Conservation (phyloP, 1,140 invertebrate genomes). For the Probaryconus sp. region DNA sequence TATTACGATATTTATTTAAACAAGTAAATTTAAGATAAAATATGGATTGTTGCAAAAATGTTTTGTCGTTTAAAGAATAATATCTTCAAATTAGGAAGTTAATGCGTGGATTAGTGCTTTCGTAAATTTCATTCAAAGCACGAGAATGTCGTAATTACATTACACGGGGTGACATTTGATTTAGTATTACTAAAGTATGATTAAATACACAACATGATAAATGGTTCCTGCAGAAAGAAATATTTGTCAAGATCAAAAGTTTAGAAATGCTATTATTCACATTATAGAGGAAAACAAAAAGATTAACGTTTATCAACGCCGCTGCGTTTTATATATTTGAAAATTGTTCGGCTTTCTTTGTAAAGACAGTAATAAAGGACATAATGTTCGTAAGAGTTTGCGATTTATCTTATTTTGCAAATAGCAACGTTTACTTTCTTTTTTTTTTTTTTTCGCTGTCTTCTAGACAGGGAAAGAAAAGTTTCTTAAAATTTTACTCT, state of each 20-base stretch:
- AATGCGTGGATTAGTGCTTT: slow-evolving; percentile 10
- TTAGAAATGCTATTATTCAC: slow-evolving; percentile 28
- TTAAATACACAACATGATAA: slow-evolving; percentile 20
- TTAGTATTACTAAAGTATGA: slow-evolving; percentile 31
- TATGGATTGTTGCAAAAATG: too few species aligned
- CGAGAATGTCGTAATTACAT: slow-evolving; percentile 37
- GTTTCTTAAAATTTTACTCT: slow-evolving; percentile 4
- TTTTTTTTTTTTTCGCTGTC: too few species aligned
- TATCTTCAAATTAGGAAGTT: slow-evolving; percentile 17
- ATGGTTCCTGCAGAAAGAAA: slow-evolving; percentile 7
- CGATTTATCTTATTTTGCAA: slow-evolving; percentile 24
- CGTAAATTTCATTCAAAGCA: slow-evolving; percentile 17
- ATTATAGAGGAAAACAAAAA: slow-evolving; percentile 1
- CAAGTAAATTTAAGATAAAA: too few species aligned
- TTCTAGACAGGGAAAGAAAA: too few species aligned
- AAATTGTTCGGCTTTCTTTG: slow-evolving; percentile 5
- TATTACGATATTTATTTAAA: too few species aligned
- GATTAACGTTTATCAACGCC: slow-evolving; percentile 37
- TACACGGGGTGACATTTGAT: slow-evolving; percentile 30
- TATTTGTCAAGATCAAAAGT: slow-evolving; percentile 34
- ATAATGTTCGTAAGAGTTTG: slow-evolving; percentile 4
- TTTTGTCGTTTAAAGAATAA: not conserved
- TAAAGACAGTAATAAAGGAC: slow-evolving; percentile 8
- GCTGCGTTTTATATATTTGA: slow-evolving; percentile 15
- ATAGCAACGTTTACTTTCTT: not conserved